phyloP scores from a whole-genome alignment of 2,888 invertebrate species.

The Dendrolimus houi region DNA sequence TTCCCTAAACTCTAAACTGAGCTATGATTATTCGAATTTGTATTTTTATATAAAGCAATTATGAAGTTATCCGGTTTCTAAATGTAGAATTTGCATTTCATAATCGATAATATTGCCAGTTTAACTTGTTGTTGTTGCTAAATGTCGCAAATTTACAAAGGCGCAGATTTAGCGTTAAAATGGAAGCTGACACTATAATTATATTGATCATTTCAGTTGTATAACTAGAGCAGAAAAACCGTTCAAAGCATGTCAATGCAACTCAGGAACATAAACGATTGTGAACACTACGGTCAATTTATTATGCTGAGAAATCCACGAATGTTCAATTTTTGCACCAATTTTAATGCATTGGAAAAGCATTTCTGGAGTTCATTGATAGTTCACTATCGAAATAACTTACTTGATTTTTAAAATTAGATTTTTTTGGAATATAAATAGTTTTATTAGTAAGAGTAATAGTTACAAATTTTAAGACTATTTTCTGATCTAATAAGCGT shows the following conservation, averaged over 20 bases:
- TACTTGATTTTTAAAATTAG: too few species aligned
- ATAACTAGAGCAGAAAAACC: slow-evolving; percentile 64
- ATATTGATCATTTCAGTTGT: slow-evolving; percentile 53
- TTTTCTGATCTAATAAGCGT: too few species aligned
- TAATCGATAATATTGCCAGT: background rate
- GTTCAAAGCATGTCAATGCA: slow-evolving; percentile 44
- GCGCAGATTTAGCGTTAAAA: slow-evolving; percentile 37
- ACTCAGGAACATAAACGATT: slow-evolving; percentile 54
- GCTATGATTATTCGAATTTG: background rate
- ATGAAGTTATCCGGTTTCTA: slow-evolving; percentile 28
- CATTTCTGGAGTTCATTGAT: too few species aligned
- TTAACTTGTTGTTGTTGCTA: slow-evolving; percentile 9
- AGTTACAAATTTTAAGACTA: too few species aligned
- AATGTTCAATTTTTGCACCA: background rate
- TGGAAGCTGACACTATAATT: slow-evolving; percentile 56
- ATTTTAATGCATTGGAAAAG: background rate
- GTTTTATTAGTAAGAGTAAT: too few species aligned
- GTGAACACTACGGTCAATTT: slow-evolving; percentile 33
- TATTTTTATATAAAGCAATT: slow-evolving; percentile 11
- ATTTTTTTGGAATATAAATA: too few species aligned
- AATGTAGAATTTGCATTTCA: slow-evolving; percentile 33
- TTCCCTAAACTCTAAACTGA: slow-evolving; percentile 46
- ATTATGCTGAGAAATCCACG: background rate
- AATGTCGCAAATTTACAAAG: slow-evolving; percentile 34
- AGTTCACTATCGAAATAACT: too few species aligned